Conservation (phyloP, 2,888 invertebrate species). For the Hypomecis atomaria region DNA sequence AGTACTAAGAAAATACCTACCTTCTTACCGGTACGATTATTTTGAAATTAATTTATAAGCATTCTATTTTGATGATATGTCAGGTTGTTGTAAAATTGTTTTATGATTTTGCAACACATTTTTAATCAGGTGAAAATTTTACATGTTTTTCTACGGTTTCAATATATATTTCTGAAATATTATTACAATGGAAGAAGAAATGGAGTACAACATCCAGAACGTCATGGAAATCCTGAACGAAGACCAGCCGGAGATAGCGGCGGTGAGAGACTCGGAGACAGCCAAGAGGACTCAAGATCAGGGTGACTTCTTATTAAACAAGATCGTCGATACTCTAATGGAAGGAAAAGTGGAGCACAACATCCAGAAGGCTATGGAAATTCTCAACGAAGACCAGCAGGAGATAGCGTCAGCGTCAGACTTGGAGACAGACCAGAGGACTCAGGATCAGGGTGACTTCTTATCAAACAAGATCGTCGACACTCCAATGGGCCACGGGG, state of each 20-base stretch:
- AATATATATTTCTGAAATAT: slow-evolving; percentile 19
- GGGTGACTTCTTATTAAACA: not conserved
- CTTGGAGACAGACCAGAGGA: slow-evolving; percentile 6
- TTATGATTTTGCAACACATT: slow-evolving; percentile 12
- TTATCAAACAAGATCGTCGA: not conserved
- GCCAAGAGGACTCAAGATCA: not conserved
- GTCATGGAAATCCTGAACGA: slow-evolving; percentile 3
- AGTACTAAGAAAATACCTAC: not conserved
- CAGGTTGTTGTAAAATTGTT: slow-evolving; percentile 16
- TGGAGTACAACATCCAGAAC: slow-evolving; percentile 5
- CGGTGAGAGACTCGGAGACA: not conserved
- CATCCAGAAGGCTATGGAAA: slow-evolving; percentile 9
- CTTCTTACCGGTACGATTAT: not conserved
- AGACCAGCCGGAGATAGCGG: not conserved
- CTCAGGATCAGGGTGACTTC: not conserved
- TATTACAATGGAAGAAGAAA: slow-evolving; percentile 22
- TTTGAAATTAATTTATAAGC: not conserved
- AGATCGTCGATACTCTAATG: slow-evolving; percentile 12
- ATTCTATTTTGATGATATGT: not conserved
- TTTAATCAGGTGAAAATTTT: slow-evolving; percentile 7
- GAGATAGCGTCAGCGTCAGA: not conserved
- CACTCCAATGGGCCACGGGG: slow-evolving; percentile 5
- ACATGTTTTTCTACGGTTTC: slow-evolving; percentile 15
- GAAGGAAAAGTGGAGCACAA: slow-evolving; percentile 9
- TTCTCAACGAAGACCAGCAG: not conserved